Base-by-base conservation (phyloP, 2,888 invertebrate species). In the Tetranychus truncatus region DNA sequence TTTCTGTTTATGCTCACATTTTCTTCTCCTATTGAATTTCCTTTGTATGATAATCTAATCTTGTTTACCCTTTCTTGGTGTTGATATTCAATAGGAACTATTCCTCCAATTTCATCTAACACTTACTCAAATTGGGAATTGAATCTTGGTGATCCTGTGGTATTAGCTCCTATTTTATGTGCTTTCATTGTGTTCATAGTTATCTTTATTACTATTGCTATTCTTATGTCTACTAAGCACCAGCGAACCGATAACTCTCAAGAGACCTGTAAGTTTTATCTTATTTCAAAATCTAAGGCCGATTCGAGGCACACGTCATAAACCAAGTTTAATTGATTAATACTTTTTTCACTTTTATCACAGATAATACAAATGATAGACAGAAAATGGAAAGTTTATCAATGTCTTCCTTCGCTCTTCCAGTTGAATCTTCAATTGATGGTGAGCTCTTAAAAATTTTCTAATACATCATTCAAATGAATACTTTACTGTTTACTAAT, bases 311-410 rank as follows among this genome's bases (percentile, higher is more conserved):
- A 55, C 55, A 9, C 15, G 15, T 55, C 55, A 5, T 15, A 15
- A 55, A 15, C 15, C 55, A 55, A 15, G 55, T 9, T 15, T 55
- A 15, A 55, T 55, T 55, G 6, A 55, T 15, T 7, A 15, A 55
- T 55, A 9, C 8, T 15, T 55, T 55, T 55, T 9, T 55, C 15
- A 55, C 55, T 1, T 1, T n/a, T 72, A 20, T 6, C 1, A 11
- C 18, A 73, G 73, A 73, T 73, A 20, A 24, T 24, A 73, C 20
- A 18, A 34, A 20, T 9, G 55, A 66, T 20, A 55, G 34, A 18
- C 73, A 34, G 9, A 73, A 73, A 21, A 73, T 73, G 73, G 73
- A 73, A 55, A 73, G 73, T 73, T n/a, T 73, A 20, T 73, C 73
- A 15, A 66, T 73, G 73, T 20, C 20, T 46, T 73, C 72, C 6